Conservation (phyloP, 1,140 invertebrate genomes). For the Daktulosphaira vitifoliae region DNA sequence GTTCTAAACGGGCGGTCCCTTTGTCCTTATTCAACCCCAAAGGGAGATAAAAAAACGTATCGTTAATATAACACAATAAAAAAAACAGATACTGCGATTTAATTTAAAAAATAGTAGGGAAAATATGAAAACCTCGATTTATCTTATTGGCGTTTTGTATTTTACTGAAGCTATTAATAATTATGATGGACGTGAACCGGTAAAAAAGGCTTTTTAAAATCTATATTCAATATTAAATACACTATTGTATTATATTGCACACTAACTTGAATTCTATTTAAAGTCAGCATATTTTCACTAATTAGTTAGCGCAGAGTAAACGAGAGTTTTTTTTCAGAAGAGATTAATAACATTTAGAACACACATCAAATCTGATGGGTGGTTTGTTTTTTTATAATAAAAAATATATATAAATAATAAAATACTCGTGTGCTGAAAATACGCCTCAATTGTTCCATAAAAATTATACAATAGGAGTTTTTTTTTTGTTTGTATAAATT, state of each 20-base stretch:
- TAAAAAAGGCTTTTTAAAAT: conserved; percentile 6
- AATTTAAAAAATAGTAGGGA: conserved; percentile 32
- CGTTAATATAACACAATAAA: conserved; percentile 20
- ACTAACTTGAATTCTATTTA: conserved; percentile 21
- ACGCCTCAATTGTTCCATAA: conserved; percentile 12
- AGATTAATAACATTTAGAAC: conserved; percentile 24
- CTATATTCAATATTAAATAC: not conserved
- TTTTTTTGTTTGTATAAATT: not conserved
- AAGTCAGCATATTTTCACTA: conserved; percentile 15
- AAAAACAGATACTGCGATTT: conserved; percentile 23
- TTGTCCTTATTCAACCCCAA: conserved; percentile 24
- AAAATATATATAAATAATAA: conserved; percentile 1
- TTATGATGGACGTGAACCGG: conserved; percentile 21
- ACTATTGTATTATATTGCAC: not conserved
- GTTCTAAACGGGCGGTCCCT: conserved; percentile 25
- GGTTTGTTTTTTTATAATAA: conserved; percentile 21
- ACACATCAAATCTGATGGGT: conserved; percentile 1
- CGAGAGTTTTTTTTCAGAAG: not conserved
- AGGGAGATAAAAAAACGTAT: conserved; percentile 25
- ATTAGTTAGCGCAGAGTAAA: conserved; percentile 2
- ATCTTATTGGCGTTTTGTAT: conserved; percentile 32
- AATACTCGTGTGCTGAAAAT: not conserved
- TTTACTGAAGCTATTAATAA: conserved; percentile 30
- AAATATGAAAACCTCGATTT: conserved; percentile 31
- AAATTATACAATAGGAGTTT: not conserved